Conservation (phyloP, 2,797 vertebrate genomes). For the Gouania willdenowi region DNA sequence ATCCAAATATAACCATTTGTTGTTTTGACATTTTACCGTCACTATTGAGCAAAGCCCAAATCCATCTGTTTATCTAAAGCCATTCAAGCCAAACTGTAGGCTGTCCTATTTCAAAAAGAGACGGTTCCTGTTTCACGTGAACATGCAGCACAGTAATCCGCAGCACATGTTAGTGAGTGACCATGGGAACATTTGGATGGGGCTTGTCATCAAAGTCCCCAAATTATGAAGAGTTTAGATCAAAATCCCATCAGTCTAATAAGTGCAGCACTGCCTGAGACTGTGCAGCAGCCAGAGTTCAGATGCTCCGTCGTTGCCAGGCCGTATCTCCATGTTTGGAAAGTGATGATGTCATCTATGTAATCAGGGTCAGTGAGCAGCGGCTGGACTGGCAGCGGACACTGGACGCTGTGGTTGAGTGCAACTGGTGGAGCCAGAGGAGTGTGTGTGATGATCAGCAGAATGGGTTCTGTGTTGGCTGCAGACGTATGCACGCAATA, state of each 20-base stretch:
- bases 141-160: constrained; percentile 5
- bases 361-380: background rate
- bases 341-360: too few relatives aligned
- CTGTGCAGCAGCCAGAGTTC: too few relatives aligned
- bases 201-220: constrained; percentile 6
- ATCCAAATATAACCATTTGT: constrained; percentile 9
- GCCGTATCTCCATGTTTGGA: too few relatives aligned
- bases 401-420: background rate
- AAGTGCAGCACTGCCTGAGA: background rate
- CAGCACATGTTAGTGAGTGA: constrained; percentile 28
- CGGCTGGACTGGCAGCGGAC: background rate
- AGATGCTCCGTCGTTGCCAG: too few relatives aligned
- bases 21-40: constrained; percentile 1
- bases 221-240: constrained; percentile 9
- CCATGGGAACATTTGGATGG: constrained; percentile 17
- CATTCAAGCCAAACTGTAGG: background rate
- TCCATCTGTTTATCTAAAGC: constrained; percentile 7
- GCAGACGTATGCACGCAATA: constrained; percentile 16
- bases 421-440: constrained; percentile 12
- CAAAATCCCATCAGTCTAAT: constrained; percentile 9
- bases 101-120: constrained; percentile 1
- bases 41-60: constrained; percentile 3
- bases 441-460: background rate
- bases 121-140: constrained; percentile 21
- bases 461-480: constrained; percentile 8